Evolutionary conservation across 2,888 invertebrate species (phyloP), one percentile per base, ranked within the genome.

Genomic region (Trichacis sp.): DNA sequence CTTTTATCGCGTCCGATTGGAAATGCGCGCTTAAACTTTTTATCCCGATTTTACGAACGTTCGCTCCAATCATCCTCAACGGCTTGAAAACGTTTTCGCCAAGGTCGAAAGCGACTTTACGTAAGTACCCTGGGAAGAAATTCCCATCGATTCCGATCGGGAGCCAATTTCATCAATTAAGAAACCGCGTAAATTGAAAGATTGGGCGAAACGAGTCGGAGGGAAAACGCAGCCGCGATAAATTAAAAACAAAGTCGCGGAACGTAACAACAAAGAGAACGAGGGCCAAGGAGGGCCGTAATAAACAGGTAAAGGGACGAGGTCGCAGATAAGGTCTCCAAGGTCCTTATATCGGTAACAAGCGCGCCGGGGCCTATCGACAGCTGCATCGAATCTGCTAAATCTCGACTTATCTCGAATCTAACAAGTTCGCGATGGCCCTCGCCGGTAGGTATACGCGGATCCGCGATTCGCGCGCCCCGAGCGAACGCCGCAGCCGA

Each of bases 381-480:
- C 64, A 61, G 68, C 73, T 43, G 69, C 71, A 83, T 83, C 83
- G 74, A 74, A 83, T 83, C 83, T 74, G 80, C 73, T 81, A 79
- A 81, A 83, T 83, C 83, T 83, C 72, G 63, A 50, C 73, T 80
- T 81, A 82, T 81, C 81, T 75, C 61, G 66, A 75, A 83, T 83
- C 83, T 80, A 79, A 82, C 82, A 82, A 81, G 78, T 78, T 78
- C 73, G 61, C 77, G 75, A 74, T 65, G 72, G 64, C 51, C 64
- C 40, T 51, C 51, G 60, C 40, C 57, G 19, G 52, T 50, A 55
- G 52, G 59, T 64, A 62, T 62, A 53, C 48, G 62, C 58, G 51
- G 19, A 5, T 5, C 12, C 14, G 19, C 14, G 20, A 20, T 24
- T 12, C 6, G 18, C 17, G 33, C 17, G 6, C 6, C 40, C 24